Evolutionary conservation across 2,797 vertebrate species (phyloP).

Genomic region (Orestias chungarensis): DNA sequence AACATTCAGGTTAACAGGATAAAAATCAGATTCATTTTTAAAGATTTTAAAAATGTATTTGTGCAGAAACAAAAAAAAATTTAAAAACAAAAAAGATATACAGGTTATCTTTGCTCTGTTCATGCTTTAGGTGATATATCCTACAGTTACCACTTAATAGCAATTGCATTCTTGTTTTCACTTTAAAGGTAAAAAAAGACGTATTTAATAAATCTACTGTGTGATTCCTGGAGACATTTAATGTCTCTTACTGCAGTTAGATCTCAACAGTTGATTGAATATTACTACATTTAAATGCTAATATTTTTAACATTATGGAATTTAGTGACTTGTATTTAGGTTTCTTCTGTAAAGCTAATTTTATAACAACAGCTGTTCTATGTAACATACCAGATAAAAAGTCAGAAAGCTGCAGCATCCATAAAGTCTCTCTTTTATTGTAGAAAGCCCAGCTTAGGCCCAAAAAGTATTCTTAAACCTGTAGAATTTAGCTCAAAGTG

Average conservation of each 20-base stretch:
- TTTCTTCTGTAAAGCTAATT: background rate
- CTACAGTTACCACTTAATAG: background rate
- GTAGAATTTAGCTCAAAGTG: too few species aligned
- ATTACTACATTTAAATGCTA: background rate
- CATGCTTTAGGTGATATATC: background rate
- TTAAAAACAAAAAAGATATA: too few species aligned
- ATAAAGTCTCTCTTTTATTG: background rate
- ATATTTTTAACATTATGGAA: background rate
- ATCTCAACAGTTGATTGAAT: background rate
- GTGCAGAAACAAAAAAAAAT: too few species aligned
- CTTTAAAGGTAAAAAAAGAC: background rate
- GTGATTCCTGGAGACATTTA: background rate
- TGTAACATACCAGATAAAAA: background rate
- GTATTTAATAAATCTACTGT: background rate
- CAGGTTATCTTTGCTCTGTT: background rate
- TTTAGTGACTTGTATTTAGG: background rate
- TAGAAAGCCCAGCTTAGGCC: too few species aligned
- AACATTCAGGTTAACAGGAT: background rate
- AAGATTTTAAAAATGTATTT: background rate
- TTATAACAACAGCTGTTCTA: background rate
- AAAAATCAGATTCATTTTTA: background rate
- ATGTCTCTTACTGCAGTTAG: background rate
- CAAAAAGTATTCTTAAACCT: too few species aligned
- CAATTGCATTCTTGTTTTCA: background rate
- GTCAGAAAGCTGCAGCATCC: background rate